Evolutionary conservation across 2,888 invertebrate species (phyloP).

Genomic region (Dryomyza anilis): DNA sequence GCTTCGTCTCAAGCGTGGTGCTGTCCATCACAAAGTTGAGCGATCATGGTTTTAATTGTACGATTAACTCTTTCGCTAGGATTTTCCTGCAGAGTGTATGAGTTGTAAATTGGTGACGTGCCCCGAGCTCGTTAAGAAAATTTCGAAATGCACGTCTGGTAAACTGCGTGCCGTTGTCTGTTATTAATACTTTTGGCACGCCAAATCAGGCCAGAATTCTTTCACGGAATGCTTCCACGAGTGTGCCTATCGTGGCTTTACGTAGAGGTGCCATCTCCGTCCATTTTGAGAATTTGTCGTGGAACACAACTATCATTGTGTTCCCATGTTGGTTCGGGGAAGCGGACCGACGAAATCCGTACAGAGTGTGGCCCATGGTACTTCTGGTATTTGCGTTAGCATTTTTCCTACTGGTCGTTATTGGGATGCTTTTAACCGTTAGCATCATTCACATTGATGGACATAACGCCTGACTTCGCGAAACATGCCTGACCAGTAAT

Average conservation of each 20-base stretch:
- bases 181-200: too few species aligned
- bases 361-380: not conserved
- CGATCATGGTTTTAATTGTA: not conserved
- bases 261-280: not conserved
- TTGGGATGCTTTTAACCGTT: too few species aligned
- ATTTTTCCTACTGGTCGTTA: too few species aligned
- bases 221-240: not conserved
- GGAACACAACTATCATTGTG: not conserved
- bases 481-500: too few species aligned
- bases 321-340: too few species aligned
- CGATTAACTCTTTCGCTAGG: not conserved
- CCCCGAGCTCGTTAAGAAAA: not conserved
- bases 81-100: not conserved
- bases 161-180: too few species aligned
- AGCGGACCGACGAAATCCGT: not conserved
- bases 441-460: too few species aligned
- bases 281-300: not conserved
- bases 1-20: not conserved
- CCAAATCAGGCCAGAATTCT: not conserved
- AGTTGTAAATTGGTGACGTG: not conserved
- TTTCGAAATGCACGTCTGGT: not conserved
- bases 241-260: not conserved
- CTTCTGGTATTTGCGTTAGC: not conserved
- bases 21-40: not conserved
- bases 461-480: too few species aligned